phyloP scores from a whole-genome alignment of 92 coral and sea anemone species.

The Parazoanthus swiftii region DNA sequence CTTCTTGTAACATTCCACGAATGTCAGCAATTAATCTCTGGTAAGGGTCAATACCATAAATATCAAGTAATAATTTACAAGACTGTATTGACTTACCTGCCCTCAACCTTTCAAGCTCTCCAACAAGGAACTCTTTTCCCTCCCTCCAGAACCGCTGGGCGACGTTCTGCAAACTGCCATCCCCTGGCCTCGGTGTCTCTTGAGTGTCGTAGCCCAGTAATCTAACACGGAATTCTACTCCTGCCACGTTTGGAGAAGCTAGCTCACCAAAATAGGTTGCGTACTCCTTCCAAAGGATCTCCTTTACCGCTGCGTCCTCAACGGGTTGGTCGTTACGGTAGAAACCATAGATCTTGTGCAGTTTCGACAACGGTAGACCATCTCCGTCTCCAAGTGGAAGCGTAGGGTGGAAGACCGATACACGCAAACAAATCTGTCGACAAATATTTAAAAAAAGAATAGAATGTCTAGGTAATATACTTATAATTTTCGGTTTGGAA shows the following conservation, averaged over 20 bases:
- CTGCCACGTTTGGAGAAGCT: background rate
- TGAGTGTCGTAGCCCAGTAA: slow-evolving; percentile 46
- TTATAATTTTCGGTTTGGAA: background rate
- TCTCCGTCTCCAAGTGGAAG: slow-evolving; percentile 10
- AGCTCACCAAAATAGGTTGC: slow-evolving; percentile 3
- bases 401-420: background rate
- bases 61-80: slow-evolving; percentile 17
- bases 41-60: slow-evolving; percentile 30
- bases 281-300: slow-evolving; percentile 24
- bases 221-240: slow-evolving; percentile 12
- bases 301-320: background rate
- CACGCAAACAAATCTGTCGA: slow-evolving; percentile 6
- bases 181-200: slow-evolving; percentile 28
- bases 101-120: slow-evolving; percentile 6
- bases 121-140: background rate
- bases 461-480: background rate
- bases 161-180: background rate
- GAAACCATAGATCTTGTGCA: slow-evolving; percentile 30
- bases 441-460: background rate
- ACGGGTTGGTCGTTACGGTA: slow-evolving; percentile 25
- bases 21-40: slow-evolving; percentile 27
- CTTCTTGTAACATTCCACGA: slow-evolving; percentile 9
- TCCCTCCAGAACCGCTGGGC: background rate
- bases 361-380: background rate
- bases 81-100: background rate